These are phyloP conservation scores for Trogon surrucura DNA, from an alignment of 2,113 vertebrate species.

Conservation along the genomic window DNA sequence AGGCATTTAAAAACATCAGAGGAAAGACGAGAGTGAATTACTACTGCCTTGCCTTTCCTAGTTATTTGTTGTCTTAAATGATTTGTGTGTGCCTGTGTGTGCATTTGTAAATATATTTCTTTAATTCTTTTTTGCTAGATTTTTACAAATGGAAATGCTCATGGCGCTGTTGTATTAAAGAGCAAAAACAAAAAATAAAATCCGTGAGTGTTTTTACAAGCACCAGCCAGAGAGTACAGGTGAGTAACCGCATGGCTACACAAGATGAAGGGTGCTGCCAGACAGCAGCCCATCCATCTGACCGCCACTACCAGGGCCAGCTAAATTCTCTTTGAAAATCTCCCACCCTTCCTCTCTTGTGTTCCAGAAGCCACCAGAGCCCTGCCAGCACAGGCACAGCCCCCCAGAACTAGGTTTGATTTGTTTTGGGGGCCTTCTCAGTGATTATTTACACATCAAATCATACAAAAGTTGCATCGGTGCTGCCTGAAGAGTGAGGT, in stretches of 20 bases:
- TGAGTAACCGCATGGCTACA: neutral
- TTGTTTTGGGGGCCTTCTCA: neutral
- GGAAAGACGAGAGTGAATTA: conserved; percentile 15
- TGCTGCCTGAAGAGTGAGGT: rapidly evolving
- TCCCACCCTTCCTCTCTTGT: neutral
- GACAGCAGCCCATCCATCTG: neutral
- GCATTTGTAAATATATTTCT: conserved; percentile 9
- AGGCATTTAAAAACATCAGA: conserved; percentile 36
- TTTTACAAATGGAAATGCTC: neutral
- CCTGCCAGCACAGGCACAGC: neutral
- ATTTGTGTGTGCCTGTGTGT: neutral
- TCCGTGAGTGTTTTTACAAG: neutral
- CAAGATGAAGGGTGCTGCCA: neutral
- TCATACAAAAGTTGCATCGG: too few relatives aligned
- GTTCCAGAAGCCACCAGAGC: neutral
- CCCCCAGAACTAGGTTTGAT: neutral
- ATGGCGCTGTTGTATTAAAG: neutral
- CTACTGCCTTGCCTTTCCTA: neutral
- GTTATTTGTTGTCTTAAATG: conserved; percentile 36
- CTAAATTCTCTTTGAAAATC: neutral
- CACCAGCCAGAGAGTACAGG: neutral
- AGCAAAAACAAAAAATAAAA: neutral
- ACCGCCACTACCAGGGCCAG: neutral
- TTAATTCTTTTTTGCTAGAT: neutral
- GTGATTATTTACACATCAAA: neutral